phyloP scores from a whole-genome alignment of 2,113 vertebrate species.

The Antechinus flavipes region DNA sequence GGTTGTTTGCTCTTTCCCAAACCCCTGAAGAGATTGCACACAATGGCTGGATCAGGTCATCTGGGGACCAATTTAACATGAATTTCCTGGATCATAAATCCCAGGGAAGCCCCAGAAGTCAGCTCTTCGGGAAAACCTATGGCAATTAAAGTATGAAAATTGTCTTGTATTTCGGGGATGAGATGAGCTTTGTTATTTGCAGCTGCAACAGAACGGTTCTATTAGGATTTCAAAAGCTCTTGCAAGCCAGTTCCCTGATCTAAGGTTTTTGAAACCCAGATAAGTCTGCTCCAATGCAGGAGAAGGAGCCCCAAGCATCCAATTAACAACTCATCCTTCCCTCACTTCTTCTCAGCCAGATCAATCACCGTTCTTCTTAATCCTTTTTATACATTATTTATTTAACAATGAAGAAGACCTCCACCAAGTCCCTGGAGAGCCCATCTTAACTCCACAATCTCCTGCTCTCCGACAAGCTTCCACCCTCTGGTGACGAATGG shows the following conservation, averaged over 20 bases:
- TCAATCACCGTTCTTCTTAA: background rate
- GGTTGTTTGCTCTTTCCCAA: background rate
- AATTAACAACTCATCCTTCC: background rate
- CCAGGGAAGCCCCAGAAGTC: background rate
- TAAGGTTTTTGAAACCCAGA: background rate
- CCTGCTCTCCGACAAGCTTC: background rate
- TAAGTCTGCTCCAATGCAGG: background rate
- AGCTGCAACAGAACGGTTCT: background rate
- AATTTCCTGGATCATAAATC: constrained; percentile 10
- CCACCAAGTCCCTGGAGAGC: background rate
- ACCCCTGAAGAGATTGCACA: background rate
- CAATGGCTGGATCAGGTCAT: background rate
- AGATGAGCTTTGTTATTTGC: background rate
- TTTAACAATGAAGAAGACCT: background rate
- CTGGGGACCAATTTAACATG: background rate
- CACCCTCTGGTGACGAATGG: background rate
- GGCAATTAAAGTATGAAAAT: background rate
- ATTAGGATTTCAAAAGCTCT: background rate
- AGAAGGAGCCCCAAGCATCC: background rate
- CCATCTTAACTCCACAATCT: background rate
- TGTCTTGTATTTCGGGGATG: background rate
- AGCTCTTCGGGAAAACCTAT: background rate
- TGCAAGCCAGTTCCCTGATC: background rate
- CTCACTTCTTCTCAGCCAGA: background rate
- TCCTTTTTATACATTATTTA: background rate